phyloP scores from a whole-genome alignment of 1,140 invertebrate species.

The Pissodes strobi region DNA sequence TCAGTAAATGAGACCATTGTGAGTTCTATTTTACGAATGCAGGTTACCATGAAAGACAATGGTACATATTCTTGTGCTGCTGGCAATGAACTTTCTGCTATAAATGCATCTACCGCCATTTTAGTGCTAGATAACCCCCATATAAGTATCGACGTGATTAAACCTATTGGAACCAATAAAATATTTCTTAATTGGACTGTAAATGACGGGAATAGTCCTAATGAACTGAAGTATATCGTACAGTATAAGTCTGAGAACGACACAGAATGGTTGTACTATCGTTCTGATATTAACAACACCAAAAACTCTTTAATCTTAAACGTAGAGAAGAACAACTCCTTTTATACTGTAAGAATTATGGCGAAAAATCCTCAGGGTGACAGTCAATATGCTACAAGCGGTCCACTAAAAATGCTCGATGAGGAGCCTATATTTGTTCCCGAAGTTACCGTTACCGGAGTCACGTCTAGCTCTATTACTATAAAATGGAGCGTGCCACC shows the following conservation, averaged over 20 bases:
- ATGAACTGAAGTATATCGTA: conserved; percentile 66
- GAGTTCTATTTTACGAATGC: conserved; percentile 61
- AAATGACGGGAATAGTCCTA: conserved; percentile 73
- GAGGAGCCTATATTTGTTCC: conserved; percentile 79
- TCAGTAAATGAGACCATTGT: conserved; percentile 63
- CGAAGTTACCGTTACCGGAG: conserved; percentile 75
- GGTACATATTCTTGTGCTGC: conserved; percentile 66
- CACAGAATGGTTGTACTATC: conserved; percentile 59
- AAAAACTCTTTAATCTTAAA: conserved; percentile 61
- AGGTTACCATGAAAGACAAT: conserved; percentile 68
- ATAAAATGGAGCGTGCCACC: conserved; percentile 75
- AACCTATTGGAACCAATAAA: conserved; percentile 72
- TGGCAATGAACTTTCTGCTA: conserved; percentile 47
- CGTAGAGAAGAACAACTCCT: conserved; percentile 57
- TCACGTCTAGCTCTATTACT: conserved; percentile 76
- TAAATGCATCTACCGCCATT: conserved; percentile 58
- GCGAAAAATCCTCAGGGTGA: conserved; percentile 61
- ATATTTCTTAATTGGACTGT: conserved; percentile 85
- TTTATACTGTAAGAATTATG: conserved; percentile 58
- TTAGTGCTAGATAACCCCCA: conserved; percentile 72
- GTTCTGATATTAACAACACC: conserved; percentile 57
- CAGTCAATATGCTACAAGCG: conserved; percentile 55
- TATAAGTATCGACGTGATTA: conserved; percentile 72
- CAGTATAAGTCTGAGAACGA: conserved; percentile 65
- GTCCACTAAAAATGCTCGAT: conserved; percentile 58